Conservation (phyloP, 2,113 vertebrate genomes). For the Prochilodus magdalenae region DNA sequence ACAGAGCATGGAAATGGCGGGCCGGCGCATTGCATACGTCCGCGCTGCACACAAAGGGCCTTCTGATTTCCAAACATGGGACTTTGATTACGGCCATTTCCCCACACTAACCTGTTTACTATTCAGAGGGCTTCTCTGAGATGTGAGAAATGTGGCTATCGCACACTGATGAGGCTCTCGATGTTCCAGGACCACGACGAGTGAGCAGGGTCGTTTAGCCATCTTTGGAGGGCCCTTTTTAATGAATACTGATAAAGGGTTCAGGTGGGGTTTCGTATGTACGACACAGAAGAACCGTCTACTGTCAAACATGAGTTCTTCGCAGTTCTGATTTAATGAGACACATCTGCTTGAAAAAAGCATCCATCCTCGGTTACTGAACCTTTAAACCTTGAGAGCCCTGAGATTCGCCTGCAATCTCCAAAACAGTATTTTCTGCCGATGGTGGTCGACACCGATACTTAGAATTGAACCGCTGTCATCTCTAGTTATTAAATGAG, state of each 20-base stretch:
- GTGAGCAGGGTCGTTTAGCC: constrained; percentile 5
- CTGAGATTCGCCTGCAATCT: too few relatives aligned
- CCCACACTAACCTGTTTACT: constrained; percentile 24
- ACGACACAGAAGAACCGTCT: neutral
- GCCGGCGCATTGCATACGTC: neutral
- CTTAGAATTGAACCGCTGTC: too few relatives aligned
- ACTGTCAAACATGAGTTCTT: neutral
- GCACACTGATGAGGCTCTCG: neutral
- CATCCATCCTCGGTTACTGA: too few relatives aligned
- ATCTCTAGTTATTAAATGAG: too few relatives aligned
- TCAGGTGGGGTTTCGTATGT: neutral
- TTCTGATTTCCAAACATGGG: constrained; percentile 49
- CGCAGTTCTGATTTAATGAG: neutral
- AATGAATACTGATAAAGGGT: neutral
- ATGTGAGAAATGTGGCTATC: neutral
- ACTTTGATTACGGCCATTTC: constrained; percentile 48
- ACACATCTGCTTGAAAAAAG: neutral
- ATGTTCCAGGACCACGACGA: neutral
- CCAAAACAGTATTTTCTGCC: too few relatives aligned
- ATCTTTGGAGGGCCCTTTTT: neutral
- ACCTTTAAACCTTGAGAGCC: too few relatives aligned
- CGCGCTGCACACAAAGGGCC: constrained; percentile 32
- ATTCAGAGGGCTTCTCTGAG: constrained; percentile 2
- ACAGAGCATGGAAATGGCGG: constrained; percentile 45
- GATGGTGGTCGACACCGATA: too few relatives aligned